phyloP scores from a whole-genome alignment of 2,113 vertebrate species.

The Hipposideros armiger region DNA sequence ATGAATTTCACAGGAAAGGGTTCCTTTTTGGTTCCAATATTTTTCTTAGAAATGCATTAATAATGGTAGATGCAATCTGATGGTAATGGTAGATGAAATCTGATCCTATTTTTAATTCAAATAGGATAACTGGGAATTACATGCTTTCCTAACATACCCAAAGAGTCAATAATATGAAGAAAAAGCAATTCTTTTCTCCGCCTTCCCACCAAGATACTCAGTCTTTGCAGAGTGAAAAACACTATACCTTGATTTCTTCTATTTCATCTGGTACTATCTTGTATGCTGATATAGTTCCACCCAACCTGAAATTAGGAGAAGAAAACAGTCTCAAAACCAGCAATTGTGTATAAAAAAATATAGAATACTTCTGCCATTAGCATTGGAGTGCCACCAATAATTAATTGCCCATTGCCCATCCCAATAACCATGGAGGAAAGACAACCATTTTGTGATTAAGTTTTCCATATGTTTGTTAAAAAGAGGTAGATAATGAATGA shows the following conservation, averaged over 20 bases:
- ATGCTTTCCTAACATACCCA: not conserved
- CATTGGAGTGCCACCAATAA: constrained; percentile 12
- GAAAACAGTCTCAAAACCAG: constrained; percentile 84
- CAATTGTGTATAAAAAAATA: constrained; percentile 59
- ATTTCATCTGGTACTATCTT: constrained; percentile 99
- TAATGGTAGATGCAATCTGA: constrained; percentile 40
- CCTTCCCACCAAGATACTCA: not conserved
- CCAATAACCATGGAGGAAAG: not conserved
- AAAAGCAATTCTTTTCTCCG: constrained; percentile 2
- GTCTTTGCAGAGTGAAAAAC: constrained; percentile 72
- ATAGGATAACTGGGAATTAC: constrained; percentile 8
- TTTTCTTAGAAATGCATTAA: constrained; percentile 11
- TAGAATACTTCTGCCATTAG: constrained; percentile 21
- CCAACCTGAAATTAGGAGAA: constrained; percentile 93
- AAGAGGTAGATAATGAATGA: constrained; percentile 28
- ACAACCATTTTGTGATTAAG: not conserved
- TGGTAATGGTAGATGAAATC: constrained; percentile 28
- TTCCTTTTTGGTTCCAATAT: constrained; percentile 36
- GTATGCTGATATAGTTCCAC: constrained; percentile 98
- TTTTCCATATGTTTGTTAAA: constrained; percentile 22
- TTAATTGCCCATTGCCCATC: not conserved
- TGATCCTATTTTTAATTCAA: not conserved
- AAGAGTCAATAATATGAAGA: constrained; percentile 64
- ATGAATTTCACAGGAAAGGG: not conserved
- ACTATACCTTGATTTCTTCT: constrained; percentile 98